Base-by-base conservation (phyloP, 2,113 vertebrate species). In the Bufo bufo region DNA sequence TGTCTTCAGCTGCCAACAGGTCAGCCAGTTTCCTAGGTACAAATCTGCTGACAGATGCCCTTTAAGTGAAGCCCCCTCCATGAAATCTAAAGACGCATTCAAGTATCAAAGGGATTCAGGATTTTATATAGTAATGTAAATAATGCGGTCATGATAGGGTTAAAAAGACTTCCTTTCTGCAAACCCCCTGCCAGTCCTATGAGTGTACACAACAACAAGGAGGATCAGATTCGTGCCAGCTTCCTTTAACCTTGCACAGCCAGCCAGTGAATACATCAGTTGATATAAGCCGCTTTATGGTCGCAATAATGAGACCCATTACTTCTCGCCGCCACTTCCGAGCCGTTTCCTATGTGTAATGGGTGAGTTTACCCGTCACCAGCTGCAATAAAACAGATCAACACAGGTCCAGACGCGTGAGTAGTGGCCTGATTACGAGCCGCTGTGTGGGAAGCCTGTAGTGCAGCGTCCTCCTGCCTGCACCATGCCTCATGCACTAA, bases 331-430 rank as follows among this genome's bases (percentile, higher is more conserved):
- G 59, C 75, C 52, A 61, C 78, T 89, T 85, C 9, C 66, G 14
- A 63, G 58, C 75, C 50, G 47, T 78, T 85, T 66, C n/a, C 87
- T 79, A 52, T 77, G 13, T 79, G 79, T 82, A 86, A 58, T 85
- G 77, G 79, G 74, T n/a, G 82, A 78, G 43, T 71, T 89, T 80
- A 83, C 16, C 61, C 65, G 47, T 69, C 82, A 59, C 20, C 17
- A 23, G 23, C 56, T 6, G 82, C 65, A 58, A 85, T 89, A 61
- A 84, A 89, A 79, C 61, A 78, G 77, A 80, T 87, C 63, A 77
- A 78, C 72, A n/a, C 65, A 13, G 72, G 74, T 78, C 74, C 54
- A 33, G 74, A 49, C 17, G 43, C 16, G 81, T 83, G 81, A 52
- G 11, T 50, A 47, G 81, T 23, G 45, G 81, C 19, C 61, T 45